phyloP scores from a whole-genome alignment of 2,113 vertebrate genomes.

The Mustela lutreola region DNA sequence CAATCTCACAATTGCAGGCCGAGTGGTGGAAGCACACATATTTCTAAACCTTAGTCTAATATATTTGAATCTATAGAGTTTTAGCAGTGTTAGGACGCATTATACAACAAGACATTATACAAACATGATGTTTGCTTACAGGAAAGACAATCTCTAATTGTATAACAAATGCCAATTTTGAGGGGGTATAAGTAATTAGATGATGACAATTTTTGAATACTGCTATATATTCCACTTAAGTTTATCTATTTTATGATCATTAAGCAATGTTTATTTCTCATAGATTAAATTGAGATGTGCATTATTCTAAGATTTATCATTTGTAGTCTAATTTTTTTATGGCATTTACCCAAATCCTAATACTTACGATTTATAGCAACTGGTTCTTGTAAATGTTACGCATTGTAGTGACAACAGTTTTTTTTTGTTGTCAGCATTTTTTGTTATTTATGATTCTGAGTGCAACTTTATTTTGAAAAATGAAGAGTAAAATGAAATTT shows the following conservation, averaged over 20 bases:
- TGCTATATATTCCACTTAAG: neutral
- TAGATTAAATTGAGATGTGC: neutral
- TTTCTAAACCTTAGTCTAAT: neutral
- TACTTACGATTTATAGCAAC: neutral
- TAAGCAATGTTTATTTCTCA: neutral
- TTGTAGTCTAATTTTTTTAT: neutral
- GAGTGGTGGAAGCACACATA: neutral
- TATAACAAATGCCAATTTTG: constrained; percentile 3
- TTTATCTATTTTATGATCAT: neutral
- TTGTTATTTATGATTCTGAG: neutral
- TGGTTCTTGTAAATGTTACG: neutral
- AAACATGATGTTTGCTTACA: neutral
- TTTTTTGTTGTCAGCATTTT: neutral
- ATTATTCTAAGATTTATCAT: neutral
- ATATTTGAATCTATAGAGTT: neutral
- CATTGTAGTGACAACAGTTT: neutral
- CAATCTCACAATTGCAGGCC: neutral
- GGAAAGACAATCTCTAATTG: neutral
- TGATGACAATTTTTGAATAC: neutral
- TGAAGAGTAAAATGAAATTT: constrained; percentile 23
- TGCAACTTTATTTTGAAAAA: neutral
- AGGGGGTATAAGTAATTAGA: neutral
- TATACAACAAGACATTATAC: neutral
- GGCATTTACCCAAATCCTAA: neutral
- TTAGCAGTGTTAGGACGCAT: neutral